Percentiles rank a stretch among this genome's conserved stretches.
phyloP scores from a whole-genome alignment of 2,113 vertebrate genomes.

The Sprattus sprattus region DNA sequence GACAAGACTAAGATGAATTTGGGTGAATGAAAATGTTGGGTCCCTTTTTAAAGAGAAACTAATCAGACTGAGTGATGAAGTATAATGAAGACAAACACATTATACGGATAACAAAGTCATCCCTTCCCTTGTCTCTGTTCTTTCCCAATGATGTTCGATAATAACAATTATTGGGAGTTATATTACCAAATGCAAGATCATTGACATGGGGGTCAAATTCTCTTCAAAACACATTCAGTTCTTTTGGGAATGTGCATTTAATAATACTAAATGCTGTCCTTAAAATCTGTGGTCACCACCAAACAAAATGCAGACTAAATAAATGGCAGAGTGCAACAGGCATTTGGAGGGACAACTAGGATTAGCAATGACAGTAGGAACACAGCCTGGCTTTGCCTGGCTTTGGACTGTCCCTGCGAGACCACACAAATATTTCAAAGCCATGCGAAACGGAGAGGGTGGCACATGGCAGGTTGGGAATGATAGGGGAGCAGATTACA shows the following conservation, averaged over 20 bases:
- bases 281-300: conserved; percentile 23
- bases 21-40: neutral
- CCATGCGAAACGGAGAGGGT: conserved; percentile 15
- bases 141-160: conserved; percentile 26
- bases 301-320: conserved; percentile 29
- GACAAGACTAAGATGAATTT: neutral
- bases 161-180: neutral
- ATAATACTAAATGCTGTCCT: conserved; percentile 39
- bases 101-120: neutral
- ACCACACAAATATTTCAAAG: conserved; percentile 40
- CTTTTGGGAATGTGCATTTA: conserved; percentile 25
- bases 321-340: conserved; percentile 30
- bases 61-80: neutral
- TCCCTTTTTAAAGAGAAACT: neutral
- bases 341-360: conserved; percentile 30
- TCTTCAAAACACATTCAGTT: neutral
- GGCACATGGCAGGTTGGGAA: conserved; percentile 15
- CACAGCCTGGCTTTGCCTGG: conserved; percentile 22
- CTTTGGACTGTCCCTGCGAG: conserved; percentile 36
- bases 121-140: neutral
- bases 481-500: conserved; percentile 58
- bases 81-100: neutral
- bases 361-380: conserved; percentile 40
- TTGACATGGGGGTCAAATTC: neutral
- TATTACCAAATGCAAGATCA: conserved; percentile 6